These are phyloP conservation scores for Drosophila nigrodunni DNA, from an alignment of 1,140 invertebrate species.

Conservation along the genomic window DNA sequence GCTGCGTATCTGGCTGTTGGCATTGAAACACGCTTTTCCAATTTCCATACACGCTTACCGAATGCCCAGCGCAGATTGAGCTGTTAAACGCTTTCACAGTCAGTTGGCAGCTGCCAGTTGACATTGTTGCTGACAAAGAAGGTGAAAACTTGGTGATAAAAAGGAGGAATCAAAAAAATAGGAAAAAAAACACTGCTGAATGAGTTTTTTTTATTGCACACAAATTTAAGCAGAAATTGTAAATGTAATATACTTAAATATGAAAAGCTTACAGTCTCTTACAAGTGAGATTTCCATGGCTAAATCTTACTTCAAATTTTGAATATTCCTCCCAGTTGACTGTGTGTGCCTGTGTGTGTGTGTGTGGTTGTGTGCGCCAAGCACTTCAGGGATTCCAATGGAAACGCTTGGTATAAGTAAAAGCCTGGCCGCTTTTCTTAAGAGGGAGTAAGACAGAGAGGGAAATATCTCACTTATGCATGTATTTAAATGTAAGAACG, in stretches of 20 bases:
- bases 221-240: not conserved
- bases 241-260: slow-evolving; percentile 11
- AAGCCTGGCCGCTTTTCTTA: slow-evolving; percentile 26
- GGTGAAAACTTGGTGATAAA: slow-evolving; percentile 11
- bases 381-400: slow-evolving; percentile 18
- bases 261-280: slow-evolving; percentile 10
- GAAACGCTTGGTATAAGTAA: slow-evolving; percentile 41
- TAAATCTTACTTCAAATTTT: slow-evolving; percentile 17
- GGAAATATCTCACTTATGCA: slow-evolving; percentile 39
- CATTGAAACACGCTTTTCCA: slow-evolving; percentile 69
- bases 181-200: not conserved
- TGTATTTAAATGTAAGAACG: slow-evolving; percentile 43
- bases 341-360: not conserved
- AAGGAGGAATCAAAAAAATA: not conserved
- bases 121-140: slow-evolving; percentile 17
- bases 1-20: slow-evolving; percentile 52
- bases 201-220: not conserved
- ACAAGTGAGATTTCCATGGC: not conserved
- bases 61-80: slow-evolving; percentile 12
- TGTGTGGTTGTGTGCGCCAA: slow-evolving; percentile 16
- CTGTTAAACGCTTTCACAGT: slow-evolving; percentile 52
- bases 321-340: slow-evolving; percentile 14
- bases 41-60: slow-evolving; percentile 53
- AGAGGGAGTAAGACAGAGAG: slow-evolving; percentile 10
- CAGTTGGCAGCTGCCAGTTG: slow-evolving; percentile 25